Base-by-base conservation (phyloP, 2,113 vertebrate genomes). In the Cyphotilapia sp. region DNA sequence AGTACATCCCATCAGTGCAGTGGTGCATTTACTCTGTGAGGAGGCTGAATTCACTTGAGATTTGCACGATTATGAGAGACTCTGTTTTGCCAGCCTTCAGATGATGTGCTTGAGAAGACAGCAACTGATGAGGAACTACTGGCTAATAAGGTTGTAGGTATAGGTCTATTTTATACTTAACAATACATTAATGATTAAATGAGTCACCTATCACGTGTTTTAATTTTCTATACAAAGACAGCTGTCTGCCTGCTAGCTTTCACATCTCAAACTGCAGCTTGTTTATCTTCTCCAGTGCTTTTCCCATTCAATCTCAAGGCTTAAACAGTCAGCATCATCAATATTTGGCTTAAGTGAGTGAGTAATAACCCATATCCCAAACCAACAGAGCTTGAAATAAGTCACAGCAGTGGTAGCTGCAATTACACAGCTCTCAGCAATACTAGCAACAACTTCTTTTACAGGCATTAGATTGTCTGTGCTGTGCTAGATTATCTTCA, bases 401-500 rank as follows among this genome's bases (percentile, higher is more conserved):
- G 27, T 31, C 13, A 57, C 4, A 76, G 63, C 27, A 49, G 16
- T 16, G 7, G 9, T 5, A 51, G 49, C 54, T 38, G 12, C 33
- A 49, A 17, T 49, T 29, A 76, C 24, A 29, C 19, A 66, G 31
- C 45, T 78, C 74, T 31, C 74, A 78, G 47, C 45, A 78, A 78
- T 31, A 78, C 27, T n/a, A 51, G 61, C 33, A 66, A 66, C 40
- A 31, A 59, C 51, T 9, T 87, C 5, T 61, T 85, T 49, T 80
- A 80, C 61, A 74, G 38, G 17, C 31, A 82, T 61, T 66, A 22
- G 9, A 82, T 56, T 87, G 59, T 84, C 78, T 45, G n/a, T 7
- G 51, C 40, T 63, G 24, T 57, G 74, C 71, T 91, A 82, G 51
- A 80, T 85, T 63, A 87, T 92, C 69, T 35, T 42, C 38, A 42